phyloP scores from a whole-genome alignment of 2,797 vertebrate species.

The Masticophis lateralis region DNA sequence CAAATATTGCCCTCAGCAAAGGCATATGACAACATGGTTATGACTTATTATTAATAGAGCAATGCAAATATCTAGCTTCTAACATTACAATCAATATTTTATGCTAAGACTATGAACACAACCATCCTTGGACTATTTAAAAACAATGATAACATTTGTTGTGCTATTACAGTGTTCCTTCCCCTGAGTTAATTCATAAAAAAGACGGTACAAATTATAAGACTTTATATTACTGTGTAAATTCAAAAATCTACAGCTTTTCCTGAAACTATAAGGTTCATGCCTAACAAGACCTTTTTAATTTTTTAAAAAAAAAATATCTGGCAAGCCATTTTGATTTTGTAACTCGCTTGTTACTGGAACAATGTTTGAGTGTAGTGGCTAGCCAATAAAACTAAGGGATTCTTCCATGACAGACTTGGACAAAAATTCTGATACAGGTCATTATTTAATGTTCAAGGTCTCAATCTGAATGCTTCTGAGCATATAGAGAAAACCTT shows the following conservation, averaged over 20 bases:
- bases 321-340: not conserved
- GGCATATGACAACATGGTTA: not conserved
- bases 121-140: not conserved
- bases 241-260: slow-evolving; percentile 22
- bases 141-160: not conserved
- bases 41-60: not conserved
- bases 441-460: not conserved
- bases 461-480: not conserved
- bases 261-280: not conserved
- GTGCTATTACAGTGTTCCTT: not conserved
- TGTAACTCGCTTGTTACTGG: not conserved
- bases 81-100: not conserved
- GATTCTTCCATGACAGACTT: not conserved
- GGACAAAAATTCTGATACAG: not conserved
- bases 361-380: not conserved
- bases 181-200: slow-evolving; percentile 20
- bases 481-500: not conserved
- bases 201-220: slow-evolving; percentile 12
- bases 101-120: slow-evolving; percentile 14
- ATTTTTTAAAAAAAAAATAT: not conserved
- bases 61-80: slow-evolving; percentile 16
- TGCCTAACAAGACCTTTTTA: not conserved
- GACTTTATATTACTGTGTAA: not conserved
- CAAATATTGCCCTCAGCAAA: not conserved
- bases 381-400: not conserved